A percentile compares a stretch with the other conserved stretches of the same genome.
Conservation (phyloP, 1,140 invertebrate species). For the Halesus radiatus region DNA sequence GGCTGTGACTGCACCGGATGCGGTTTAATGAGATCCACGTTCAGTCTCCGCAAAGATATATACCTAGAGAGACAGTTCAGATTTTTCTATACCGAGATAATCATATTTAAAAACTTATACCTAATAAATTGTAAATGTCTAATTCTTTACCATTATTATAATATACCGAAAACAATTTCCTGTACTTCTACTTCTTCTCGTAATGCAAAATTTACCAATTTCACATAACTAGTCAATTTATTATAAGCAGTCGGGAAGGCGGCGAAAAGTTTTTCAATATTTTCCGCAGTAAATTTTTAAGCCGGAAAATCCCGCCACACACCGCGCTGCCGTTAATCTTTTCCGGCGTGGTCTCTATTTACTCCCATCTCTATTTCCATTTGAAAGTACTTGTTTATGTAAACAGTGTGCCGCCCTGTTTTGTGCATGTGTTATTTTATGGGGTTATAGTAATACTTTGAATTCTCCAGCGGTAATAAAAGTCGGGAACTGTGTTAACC, state of each 20-base stretch:
- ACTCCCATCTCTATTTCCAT: not conserved
- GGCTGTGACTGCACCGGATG: no score
- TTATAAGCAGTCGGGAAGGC: not conserved
- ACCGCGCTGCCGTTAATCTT: slow-evolving; percentile 7
- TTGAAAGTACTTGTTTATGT: not conserved
- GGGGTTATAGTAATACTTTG: no score
- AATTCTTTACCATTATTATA: not conserved
- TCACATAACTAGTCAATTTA: slow-evolving; percentile 30
- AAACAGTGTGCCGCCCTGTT: not conserved
- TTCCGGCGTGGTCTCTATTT: slow-evolving; percentile 6
- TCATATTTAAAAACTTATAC: no score
- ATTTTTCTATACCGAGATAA: no score
- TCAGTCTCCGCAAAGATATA: no score
- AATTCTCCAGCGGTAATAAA: no score
- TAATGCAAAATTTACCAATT: slow-evolving; percentile 19
- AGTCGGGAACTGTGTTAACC: no score
- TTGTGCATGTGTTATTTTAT: no score
- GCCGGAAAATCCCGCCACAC: slow-evolving; percentile 32
- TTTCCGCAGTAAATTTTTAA: slow-evolving; percentile 39
- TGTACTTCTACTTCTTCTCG: not conserved
- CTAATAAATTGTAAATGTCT: no score
- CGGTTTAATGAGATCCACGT: no score
- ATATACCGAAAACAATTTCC: not conserved
- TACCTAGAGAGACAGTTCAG: no score
- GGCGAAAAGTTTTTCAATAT: slow-evolving; percentile 38